phyloP scores from a whole-genome alignment of 2,888 invertebrate genomes.

The Ptychoptera albimana region DNA sequence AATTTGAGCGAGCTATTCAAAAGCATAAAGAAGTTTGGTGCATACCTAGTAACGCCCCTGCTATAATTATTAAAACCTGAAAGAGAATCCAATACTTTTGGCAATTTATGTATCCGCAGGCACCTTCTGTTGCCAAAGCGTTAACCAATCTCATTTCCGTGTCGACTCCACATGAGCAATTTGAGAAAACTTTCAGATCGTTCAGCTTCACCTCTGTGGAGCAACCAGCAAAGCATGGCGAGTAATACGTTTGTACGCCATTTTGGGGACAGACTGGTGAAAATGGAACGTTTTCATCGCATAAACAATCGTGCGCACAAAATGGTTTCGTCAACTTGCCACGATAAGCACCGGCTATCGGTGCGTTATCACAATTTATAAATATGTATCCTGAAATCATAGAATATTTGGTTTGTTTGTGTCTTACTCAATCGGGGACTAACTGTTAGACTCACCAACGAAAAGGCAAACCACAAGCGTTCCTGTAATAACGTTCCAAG shows the following conservation, averaged over 20 bases:
- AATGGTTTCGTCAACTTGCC: constrained; percentile 30
- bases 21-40: too few relatives aligned
- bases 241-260: constrained; percentile 41
- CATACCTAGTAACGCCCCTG: constrained; percentile 26
- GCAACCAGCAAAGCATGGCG: constrained; percentile 62
- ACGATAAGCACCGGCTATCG: constrained; percentile 32
- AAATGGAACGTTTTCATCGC: constrained; percentile 32
- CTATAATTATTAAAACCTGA: constrained; percentile 29
- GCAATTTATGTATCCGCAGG: constrained; percentile 36
- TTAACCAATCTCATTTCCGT: constrained; percentile 12
- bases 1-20: background rate
- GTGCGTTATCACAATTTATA: constrained; percentile 31
- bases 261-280: constrained; percentile 46
- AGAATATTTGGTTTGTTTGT: background rate
- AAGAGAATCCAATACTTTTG: constrained; percentile 34
- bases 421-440: too few relatives aligned
- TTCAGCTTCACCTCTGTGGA: constrained; percentile 27
- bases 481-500: constrained; percentile 33
- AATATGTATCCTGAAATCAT: constrained; percentile 23
- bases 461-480: constrained; percentile 32
- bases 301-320: constrained; percentile 40
- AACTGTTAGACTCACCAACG: constrained; percentile 16
- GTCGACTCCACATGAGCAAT: constrained; percentile 34
- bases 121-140: constrained; percentile 32
- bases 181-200: constrained; percentile 30